These are phyloP conservation scores for Sphaeridia pumilis DNA, from an alignment of 2,888 invertebrate genomes.

Conservation along the genomic window DNA sequence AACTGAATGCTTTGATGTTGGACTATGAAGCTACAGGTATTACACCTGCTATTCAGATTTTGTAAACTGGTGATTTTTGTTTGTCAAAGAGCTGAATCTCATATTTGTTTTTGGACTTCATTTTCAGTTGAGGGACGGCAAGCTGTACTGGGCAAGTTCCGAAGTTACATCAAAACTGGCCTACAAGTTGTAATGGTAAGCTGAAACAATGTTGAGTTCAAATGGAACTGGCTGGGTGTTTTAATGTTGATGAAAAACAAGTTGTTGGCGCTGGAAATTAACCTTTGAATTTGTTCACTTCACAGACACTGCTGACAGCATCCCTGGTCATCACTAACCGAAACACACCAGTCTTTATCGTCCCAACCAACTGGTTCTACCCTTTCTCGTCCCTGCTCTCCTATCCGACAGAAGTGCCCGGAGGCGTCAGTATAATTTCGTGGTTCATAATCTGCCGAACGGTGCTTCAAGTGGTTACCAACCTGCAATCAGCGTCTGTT, in stretches of 20 bases:
- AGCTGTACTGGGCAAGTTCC: slow-evolving; percentile 19
- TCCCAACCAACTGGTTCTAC: slow-evolving; percentile 31
- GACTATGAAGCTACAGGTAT: slow-evolving; percentile 32
- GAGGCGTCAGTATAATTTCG: slow-evolving; percentile 30
- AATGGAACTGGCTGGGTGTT: too few species aligned
- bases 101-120: slow-evolving; percentile 1
- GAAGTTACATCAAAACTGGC: slow-evolving; percentile 12
- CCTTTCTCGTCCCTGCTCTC: slow-evolving; percentile 24
- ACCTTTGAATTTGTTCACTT: too few species aligned
- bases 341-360: slow-evolving; percentile 26
- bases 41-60: too few species aligned
- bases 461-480: too few species aligned
- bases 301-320: slow-evolving; percentile 3
- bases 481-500: too few species aligned
- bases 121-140: slow-evolving; percentile 25
- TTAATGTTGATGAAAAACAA: too few species aligned
- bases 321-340: slow-evolving; percentile 3
- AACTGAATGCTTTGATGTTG: slow-evolving; percentile 39
- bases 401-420: slow-evolving; percentile 31
- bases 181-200: neutral
- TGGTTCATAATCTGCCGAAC: slow-evolving; percentile 27
- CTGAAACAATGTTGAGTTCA: too few species aligned
- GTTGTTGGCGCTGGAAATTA: too few species aligned
- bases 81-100: neutral
- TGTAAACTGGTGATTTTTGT: neutral